phyloP scores from a whole-genome alignment of 2,113 vertebrate genomes.

The Ictalurus furcatus region DNA sequence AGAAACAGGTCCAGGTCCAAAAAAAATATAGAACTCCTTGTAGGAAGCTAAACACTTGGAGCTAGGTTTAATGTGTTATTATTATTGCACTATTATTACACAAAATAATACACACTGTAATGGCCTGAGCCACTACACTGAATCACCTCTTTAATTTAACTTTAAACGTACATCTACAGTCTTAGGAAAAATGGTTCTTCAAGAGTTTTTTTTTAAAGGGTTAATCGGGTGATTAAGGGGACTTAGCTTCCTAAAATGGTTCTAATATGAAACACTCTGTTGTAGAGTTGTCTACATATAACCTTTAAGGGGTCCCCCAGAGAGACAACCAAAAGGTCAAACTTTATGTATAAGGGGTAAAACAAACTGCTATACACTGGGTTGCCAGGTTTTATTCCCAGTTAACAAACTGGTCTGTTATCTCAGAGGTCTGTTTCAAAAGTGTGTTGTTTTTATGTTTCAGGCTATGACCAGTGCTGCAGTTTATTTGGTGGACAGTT shows the following conservation, averaged over 20 bases:
- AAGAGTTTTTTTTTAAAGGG: not conserved
- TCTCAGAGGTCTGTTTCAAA: not conserved
- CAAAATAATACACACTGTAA: not conserved
- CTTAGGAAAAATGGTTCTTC: not conserved
- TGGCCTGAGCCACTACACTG: not conserved
- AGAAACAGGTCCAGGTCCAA: no score
- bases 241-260: not conserved
- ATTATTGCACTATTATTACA: not conserved
- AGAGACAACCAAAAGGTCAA: not conserved
- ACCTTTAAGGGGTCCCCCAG: not conserved
- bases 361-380: not conserved
- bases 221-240: no score
- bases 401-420: not conserved
- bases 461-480: not conserved
- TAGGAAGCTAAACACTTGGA: not conserved
- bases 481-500: not conserved
- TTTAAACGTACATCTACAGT: not conserved
- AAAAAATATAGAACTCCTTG: not conserved
- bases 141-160: not conserved
- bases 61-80: not conserved
- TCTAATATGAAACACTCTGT: not conserved
- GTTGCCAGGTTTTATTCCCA: not conserved
- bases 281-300: not conserved
- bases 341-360: not conserved
- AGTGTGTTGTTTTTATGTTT: not conserved